A percentile compares a stretch with the other conserved stretches of the same genome.
These are phyloP conservation scores for Tetrapedia diversipes DNA, from an alignment of 2,888 invertebrate species.

Conservation along the genomic window DNA sequence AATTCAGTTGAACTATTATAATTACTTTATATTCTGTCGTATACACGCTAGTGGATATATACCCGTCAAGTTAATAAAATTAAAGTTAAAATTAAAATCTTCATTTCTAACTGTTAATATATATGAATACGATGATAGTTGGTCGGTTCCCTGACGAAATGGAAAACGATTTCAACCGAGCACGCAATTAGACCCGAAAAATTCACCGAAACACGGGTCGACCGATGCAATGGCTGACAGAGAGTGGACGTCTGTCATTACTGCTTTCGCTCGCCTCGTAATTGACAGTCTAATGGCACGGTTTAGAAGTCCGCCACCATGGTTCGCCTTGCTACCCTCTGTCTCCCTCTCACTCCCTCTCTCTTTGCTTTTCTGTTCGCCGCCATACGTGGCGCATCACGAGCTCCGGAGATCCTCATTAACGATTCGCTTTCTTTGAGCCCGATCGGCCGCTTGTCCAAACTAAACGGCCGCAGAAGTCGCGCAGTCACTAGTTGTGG, in stretches of 20 bases:
- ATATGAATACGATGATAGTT: no score
- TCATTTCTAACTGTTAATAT: no score
- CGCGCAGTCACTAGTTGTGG: constrained; percentile 67
- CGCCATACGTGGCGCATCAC: constrained; percentile 39
- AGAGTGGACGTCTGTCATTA: constrained; percentile 66
- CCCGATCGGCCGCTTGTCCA: constrained; percentile 65
- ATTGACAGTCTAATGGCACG: constrained; percentile 78
- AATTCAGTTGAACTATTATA: no score
- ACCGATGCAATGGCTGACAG: constrained; percentile 50
- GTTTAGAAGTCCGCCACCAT: constrained; percentile 58
- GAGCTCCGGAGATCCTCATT: constrained; percentile 64
- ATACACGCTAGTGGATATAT: no score
- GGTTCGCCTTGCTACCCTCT: constrained; percentile 16
- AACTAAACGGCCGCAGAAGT: constrained; percentile 64
- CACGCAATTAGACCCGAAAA: constrained; percentile 44
- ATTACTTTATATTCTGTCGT: no score
- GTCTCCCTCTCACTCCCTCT: background rate
- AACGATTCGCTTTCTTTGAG: constrained; percentile 71
- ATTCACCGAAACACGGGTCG: constrained; percentile 58
- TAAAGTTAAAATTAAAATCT: no score
- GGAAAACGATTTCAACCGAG: background rate
- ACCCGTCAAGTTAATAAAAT: no score
- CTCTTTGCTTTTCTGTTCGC: background rate
- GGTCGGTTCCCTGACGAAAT: background rate
- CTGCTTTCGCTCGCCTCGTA: constrained; percentile 64